Evolutionary conservation across 37 sponge, comb jelly and placozoan species (phyloP).

Genomic region (Ianthella basta): DNA sequence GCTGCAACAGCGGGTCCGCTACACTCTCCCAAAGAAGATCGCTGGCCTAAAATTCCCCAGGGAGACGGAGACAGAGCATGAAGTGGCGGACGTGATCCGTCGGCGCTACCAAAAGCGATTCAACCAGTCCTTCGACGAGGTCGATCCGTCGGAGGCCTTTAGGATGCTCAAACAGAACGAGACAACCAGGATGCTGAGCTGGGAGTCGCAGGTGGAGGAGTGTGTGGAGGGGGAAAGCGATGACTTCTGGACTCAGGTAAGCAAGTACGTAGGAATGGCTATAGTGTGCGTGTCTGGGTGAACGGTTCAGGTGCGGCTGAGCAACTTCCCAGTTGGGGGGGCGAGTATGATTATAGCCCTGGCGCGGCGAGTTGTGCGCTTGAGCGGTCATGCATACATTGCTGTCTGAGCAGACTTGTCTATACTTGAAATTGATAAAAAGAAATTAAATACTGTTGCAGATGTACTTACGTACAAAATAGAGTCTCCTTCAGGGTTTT

Average conservation of each 20-base stretch:
- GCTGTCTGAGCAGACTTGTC: no score
- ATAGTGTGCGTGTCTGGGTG: neutral
- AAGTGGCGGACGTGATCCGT: neutral
- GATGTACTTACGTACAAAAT: no score
- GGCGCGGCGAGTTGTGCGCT: no score
- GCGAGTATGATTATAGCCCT: no score
- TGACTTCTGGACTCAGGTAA: constrained; percentile 24
- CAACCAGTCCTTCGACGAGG: neutral
- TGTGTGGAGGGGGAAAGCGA: constrained; percentile 25
- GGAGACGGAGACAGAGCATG: neutral
- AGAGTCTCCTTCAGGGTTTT: no score
- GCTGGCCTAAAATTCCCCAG: neutral
- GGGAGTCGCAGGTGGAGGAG: constrained; percentile 34
- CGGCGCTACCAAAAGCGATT: neutral
- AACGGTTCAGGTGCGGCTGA: no score
- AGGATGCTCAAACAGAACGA: neutral
- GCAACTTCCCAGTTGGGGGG: no score
- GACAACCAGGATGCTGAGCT: neutral
- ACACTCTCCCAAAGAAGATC: neutral
- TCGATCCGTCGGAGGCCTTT: constrained; percentile 16
- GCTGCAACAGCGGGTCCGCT: no score
- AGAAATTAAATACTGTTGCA: no score
- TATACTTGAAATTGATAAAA: no score
- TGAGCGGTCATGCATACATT: no score
- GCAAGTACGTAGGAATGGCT: neutral